Percentiles rank a stretch among this genome's conserved stretches.
These are phyloP conservation scores for Alethe castanea DNA, from an alignment of 2,113 vertebrate genomes.

Conservation along the genomic window DNA sequence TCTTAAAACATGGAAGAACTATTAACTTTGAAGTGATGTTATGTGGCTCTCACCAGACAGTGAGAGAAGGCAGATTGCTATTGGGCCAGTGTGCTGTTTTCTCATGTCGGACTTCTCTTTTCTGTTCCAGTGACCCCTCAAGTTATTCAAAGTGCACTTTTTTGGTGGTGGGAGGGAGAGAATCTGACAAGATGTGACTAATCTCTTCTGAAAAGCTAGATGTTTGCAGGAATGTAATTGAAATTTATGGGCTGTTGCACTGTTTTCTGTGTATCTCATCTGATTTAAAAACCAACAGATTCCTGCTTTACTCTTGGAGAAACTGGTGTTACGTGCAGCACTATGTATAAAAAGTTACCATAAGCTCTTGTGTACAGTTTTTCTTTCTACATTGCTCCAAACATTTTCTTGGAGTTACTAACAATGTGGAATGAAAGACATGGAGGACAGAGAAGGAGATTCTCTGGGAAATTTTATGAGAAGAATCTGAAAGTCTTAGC, in stretches of 20 bases:
- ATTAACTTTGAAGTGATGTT: neutral
- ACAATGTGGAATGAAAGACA: neutral
- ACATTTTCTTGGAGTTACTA: neutral
- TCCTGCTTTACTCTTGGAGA: neutral
- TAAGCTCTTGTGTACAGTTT: neutral
- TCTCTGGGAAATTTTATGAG: neutral
- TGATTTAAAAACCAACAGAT: neutral
- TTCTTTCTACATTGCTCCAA: neutral
- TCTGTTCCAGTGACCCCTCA: neutral
- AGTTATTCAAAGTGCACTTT: neutral
- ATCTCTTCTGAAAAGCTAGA: neutral
- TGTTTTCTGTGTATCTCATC: neutral
- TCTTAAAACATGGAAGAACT: neutral
- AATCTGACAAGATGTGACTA: neutral
- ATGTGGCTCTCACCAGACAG: neutral
- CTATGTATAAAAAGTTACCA: neutral
- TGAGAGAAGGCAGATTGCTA: neutral
- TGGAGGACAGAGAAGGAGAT: neutral
- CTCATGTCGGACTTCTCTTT: neutral
- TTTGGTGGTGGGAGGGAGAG: neutral
- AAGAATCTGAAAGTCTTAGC: neutral
- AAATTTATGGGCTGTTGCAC: neutral
- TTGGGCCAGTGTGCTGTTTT: neutral
- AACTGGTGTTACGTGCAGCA: neutral
- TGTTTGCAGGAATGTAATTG: neutral